Evolutionary conservation across 1,140 invertebrate species (phyloP).

Genomic region (Atta texana): DNA sequence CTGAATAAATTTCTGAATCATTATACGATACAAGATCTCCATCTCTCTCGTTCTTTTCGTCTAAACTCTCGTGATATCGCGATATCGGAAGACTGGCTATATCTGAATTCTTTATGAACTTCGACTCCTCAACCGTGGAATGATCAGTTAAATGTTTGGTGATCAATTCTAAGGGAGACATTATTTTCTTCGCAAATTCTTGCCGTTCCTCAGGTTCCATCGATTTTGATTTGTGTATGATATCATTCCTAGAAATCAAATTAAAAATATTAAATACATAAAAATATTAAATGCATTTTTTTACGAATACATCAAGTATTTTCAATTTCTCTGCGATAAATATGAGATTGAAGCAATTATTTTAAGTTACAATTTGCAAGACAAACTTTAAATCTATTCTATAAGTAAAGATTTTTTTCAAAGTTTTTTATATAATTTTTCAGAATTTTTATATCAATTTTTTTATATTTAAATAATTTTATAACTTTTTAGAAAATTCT

Average conservation of each 20-base stretch:
- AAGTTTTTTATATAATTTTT: too few species aligned
- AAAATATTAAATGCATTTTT: background rate
- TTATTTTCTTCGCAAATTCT: constrained; percentile 74
- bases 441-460: too few species aligned
- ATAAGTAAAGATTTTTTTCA: too few species aligned
- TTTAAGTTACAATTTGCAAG: background rate
- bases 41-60: constrained; percentile 23
- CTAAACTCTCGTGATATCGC: constrained; percentile 71
- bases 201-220: constrained; percentile 72
- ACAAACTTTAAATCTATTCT: background rate
- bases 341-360: background rate
- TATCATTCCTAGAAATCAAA: constrained; percentile 78
- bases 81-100: constrained; percentile 16
- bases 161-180: constrained; percentile 79
- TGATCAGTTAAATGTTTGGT: constrained; percentile 81
- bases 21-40: constrained; percentile 35
- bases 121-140: constrained; percentile 75
- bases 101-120: constrained; percentile 58
- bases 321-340: background rate
- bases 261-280: background rate
- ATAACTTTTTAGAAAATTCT: too few species aligned
- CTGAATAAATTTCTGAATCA: background rate
- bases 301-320: background rate
- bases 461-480: too few species aligned
- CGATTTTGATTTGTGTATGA: constrained; percentile 76